Evolutionary conservation across 2,113 vertebrate species (phyloP), one percentile per base, ranked within the genome.

Genomic region (Salvelinus sp.): DNA sequence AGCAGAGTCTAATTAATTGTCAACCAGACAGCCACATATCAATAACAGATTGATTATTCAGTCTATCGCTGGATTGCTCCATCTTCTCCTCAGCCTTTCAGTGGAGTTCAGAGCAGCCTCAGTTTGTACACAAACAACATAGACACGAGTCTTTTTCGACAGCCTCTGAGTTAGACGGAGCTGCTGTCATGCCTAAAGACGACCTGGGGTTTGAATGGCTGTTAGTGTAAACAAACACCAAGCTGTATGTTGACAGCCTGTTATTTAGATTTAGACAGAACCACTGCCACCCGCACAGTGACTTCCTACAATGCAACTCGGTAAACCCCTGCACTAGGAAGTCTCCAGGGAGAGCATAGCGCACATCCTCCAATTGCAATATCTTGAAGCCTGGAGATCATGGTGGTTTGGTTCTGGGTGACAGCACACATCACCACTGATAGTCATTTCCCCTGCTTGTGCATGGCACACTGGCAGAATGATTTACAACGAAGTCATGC

Each of bases 1-100:
- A 44, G 38, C 38, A 44, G 73, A 76, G 33, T 18, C 68, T 70
- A 75, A 85, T 83, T 79, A 88, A 75, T 62, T 73, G 73, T 16
- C 62, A 77, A 82, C 54, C 57, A 27, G 63, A 22, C 70, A 22
- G 58, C 25, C 69, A 58, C 47, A 78, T 71, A 79, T 73, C 10
- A 66, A 70, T 69, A 78, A 22, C 65, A 68, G 70, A 83, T 67
- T 81, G 72, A 83, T 81, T 67, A 73, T 23, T 50, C 70, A 16
- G 6, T 66, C 12, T 16, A 14, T 54, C 4, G 3, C 38, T 44
- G 9, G 38, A 44, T 33, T 74, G 22, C 22, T 38, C 69, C 23
- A 69, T 71, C 33, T 64, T 76, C 62, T 6, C 69, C 44, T 69
- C 48, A 63, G 73, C 57, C 47, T 66, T 66, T 66, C 80, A 70